Conservation (phyloP, 1,140 invertebrate species). For the Ruditapes philippinarum region DNA sequence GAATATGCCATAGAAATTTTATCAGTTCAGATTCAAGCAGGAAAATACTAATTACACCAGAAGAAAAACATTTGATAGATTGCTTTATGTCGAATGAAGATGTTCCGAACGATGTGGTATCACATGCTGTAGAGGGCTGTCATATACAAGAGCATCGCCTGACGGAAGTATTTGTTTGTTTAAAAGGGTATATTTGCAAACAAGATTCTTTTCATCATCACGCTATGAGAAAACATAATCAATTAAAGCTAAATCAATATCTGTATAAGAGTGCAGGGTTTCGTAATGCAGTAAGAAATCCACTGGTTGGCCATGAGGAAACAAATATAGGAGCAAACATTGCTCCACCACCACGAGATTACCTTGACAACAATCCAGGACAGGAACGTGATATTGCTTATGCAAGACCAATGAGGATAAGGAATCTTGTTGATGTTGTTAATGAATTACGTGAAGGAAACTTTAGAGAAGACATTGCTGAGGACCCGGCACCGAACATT, state of each 20-base stretch:
- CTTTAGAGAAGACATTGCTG: no score
- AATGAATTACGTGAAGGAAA: no score
- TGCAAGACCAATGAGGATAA: no score
- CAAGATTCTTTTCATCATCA: not conserved
- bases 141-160: not conserved
- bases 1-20: not conserved
- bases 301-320: not conserved
- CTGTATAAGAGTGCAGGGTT: no score
- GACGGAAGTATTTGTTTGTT: not conserved
- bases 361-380: not conserved
- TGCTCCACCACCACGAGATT: not conserved
- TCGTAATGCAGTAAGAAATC: not conserved
- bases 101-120: not conserved
- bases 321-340: not conserved
- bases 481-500: no score
- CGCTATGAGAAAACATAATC: no score
- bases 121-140: not conserved
- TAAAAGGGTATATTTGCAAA: not conserved
- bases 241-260: no score
- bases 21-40: not conserved
- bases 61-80: not conserved
- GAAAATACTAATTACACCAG: not conserved
- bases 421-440: no score
- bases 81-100: not conserved
- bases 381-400: no score